phyloP scores from a whole-genome alignment of 2,113 vertebrate genomes.

The Pedetes capensis region DNA sequence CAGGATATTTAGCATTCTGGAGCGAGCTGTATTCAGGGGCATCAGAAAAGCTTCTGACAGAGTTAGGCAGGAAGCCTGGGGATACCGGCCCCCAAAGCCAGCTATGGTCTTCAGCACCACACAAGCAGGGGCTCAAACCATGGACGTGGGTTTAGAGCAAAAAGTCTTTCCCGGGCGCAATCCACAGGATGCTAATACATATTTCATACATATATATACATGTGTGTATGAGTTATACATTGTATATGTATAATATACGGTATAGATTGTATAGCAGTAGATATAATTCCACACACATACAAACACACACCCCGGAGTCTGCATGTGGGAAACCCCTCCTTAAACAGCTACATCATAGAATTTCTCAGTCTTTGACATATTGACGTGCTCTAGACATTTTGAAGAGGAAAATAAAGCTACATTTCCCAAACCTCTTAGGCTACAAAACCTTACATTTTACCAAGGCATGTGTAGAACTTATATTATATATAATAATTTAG shows the following conservation, averaged over 20 bases:
- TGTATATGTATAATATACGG: not conserved
- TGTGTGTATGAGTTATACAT: no score
- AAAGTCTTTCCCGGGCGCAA: not conserved
- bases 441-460: not conserved
- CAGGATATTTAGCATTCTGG: not conserved
- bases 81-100: not conserved
- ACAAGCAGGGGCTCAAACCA: not conserved
- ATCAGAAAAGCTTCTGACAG: not conserved
- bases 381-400: not conserved
- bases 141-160: not conserved
- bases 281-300: not conserved
- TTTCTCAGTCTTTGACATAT: not conserved
- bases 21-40: not conserved
- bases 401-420: not conserved
- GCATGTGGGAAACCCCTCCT: not conserved
- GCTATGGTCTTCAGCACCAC: not conserved
- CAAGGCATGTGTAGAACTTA: not conserved
- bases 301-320: accelerated
- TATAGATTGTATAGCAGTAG: no score
- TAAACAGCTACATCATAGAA: not conserved
- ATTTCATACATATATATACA: no score
- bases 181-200: no score
- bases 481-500: not conserved
- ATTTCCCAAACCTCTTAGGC: not conserved
- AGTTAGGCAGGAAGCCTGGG: not conserved